These are phyloP conservation scores for Smittia sp. DNA, from an alignment of 2,888 invertebrate species.

Conservation along the genomic window DNA sequence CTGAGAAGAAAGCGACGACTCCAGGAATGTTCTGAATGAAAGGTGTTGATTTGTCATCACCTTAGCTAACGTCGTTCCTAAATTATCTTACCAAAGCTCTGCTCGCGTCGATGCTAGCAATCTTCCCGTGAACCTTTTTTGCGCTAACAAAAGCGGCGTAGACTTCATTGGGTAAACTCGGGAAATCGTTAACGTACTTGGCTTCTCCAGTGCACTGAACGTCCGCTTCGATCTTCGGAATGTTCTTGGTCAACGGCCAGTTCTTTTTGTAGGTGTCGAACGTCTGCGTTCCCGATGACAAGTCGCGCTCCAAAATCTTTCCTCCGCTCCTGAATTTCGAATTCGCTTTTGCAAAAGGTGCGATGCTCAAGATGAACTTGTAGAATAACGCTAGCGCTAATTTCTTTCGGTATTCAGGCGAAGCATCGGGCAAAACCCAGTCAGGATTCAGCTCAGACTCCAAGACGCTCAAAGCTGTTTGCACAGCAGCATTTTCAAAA, in stretches of 20 bases:
- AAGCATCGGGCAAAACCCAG: constrained; percentile 60
- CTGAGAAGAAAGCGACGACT: constrained; percentile 60
- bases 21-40: constrained; percentile 63
- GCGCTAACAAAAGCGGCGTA: constrained; percentile 69
- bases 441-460: constrained; percentile 60
- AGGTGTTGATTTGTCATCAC: too few relatives aligned
- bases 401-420: constrained; percentile 60
- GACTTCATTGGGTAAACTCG: constrained; percentile 49
- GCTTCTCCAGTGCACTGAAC: constrained; percentile 58
- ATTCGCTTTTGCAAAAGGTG: constrained; percentile 48
- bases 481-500: constrained; percentile 53
- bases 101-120: constrained; percentile 62
- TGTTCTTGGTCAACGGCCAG: constrained; percentile 65
- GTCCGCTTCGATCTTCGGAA: constrained; percentile 61
- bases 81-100: constrained; percentile 61
- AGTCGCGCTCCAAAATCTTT: constrained; percentile 54
- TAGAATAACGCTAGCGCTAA: constrained; percentile 64
- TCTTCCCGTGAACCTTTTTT: constrained; percentile 58
- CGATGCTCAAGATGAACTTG: constrained; percentile 55
- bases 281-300: constrained; percentile 61
- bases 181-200: constrained; percentile 54
- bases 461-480: constrained; percentile 49
- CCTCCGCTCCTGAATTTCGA: constrained; percentile 54
- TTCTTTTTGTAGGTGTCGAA: constrained; percentile 59
- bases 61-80: neutral